Percentiles rank a stretch among this genome's conserved stretches.
These are phyloP conservation scores for Sternotherus odoratus DNA, from an alignment of 2,797 vertebrate genomes.

Conservation along the genomic window DNA sequence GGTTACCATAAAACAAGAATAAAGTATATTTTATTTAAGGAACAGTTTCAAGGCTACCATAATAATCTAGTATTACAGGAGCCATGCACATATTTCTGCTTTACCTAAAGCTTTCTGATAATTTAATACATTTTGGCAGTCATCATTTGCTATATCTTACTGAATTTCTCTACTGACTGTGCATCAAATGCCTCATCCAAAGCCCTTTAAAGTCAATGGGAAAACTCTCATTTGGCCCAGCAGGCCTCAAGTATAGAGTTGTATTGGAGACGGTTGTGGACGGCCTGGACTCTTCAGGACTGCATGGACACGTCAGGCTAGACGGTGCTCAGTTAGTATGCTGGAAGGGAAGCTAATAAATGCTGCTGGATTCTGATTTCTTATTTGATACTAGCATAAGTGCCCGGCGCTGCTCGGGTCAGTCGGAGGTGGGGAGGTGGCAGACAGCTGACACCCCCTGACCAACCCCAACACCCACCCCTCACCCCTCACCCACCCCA, in stretches of 20 bases:
- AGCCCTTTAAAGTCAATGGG: neutral
- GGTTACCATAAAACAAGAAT: neutral
- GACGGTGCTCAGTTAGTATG: conserved; percentile 60
- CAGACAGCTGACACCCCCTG: too few relatives aligned
- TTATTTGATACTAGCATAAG: too few relatives aligned
- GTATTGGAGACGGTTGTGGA: conserved; percentile 6
- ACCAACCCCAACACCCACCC: too few relatives aligned
- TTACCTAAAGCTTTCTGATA: neutral
- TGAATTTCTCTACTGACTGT: neutral
- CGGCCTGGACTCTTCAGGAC: neutral
- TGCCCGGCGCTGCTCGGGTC: too few relatives aligned
- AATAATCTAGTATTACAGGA: neutral
- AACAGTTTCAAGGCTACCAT: neutral
- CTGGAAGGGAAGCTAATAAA: conserved; percentile 30
- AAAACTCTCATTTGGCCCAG: neutral
- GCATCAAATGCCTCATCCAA: neutral
- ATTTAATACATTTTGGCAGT: neutral
- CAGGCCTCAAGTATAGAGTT: neutral
- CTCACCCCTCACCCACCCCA: too few relatives aligned
- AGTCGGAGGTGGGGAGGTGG: too few relatives aligned
- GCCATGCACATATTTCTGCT: neutral
- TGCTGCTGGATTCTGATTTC: conserved; percentile 24
- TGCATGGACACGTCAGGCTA: conserved; percentile 13
- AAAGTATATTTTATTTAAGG: neutral
- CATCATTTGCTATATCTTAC: neutral